Base-by-base conservation (phyloP, 1,140 invertebrate species). In the Drusus annulatus region DNA sequence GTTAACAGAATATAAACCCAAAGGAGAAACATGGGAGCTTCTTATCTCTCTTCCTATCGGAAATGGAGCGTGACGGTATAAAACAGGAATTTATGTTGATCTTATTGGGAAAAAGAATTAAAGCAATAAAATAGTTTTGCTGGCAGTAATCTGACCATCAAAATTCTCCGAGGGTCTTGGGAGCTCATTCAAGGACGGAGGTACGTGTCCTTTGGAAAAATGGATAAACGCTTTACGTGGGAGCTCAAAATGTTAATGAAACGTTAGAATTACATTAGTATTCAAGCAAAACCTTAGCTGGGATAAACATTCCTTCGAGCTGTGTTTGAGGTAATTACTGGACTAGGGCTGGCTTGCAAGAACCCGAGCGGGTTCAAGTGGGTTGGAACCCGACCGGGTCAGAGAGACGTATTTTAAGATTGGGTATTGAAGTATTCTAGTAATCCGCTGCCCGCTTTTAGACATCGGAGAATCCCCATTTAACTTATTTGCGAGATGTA, bases 221-320 rank as follows among this genome's bases (percentile, higher is more conserved):
- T 79, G 65, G 73, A 82, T 82, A 82, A 82, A 82, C 81, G 81
- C 65, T 82, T 79, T 82, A 82, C 81, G 81, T 82, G 81, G 71
- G 76, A 78, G 52, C 76, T 60, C 50, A 76, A 79, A 82, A 79
- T 82, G 81, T 82, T 82, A 82, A 81, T 79, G 80, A 81, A 81
- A 76, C 71, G 76, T 75, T 63, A 63, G 77, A 79, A 79, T 82
- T 76, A 60, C 80, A 78, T 81, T 82, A 82, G 81, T 82, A 82
- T 82, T 82, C 81, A 75, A 75, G 58, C 78, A 82, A 79, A 79
- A 82, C 76, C 78, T 80, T 80, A 5, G 58, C 63, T 21, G 56
- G 78, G 73, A 82, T 82, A 82, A 82, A 82, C 77, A 82, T 80
- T 62, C 78, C 63, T 69, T 65, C n/a, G 62, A 79, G 78, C 25